Evolutionary conservation across 2,888 invertebrate genomes (phyloP).

Genomic region (Metellina segmentata): DNA sequence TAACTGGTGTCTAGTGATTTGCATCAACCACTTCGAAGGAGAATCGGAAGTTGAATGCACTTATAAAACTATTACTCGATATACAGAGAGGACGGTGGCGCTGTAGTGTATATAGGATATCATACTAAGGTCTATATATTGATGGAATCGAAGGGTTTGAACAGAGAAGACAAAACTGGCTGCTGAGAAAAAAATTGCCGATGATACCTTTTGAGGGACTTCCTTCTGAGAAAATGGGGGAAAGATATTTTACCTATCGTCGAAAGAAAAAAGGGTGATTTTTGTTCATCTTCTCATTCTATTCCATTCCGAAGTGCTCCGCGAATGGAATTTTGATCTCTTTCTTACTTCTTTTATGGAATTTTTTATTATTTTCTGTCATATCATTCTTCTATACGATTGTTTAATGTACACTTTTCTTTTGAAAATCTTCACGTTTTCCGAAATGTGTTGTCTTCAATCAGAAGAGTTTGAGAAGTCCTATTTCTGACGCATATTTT

Average conservation of each 20-base stretch:
- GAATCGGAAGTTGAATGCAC: too few relatives aligned
- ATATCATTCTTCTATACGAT: not conserved
- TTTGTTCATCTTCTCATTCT: not conserved
- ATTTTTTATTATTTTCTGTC: not conserved
- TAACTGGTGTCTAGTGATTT: too few relatives aligned
- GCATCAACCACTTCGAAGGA: too few relatives aligned
- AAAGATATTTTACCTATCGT: not conserved
- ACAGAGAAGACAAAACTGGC: not conserved
- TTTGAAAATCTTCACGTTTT: not conserved
- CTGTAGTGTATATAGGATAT: too few relatives aligned
- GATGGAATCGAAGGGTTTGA: not conserved
- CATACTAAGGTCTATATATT: too few relatives aligned
- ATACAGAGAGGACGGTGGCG: too few relatives aligned
- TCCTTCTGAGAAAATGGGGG: not conserved
- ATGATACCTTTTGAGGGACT: not conserved
- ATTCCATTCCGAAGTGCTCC: not conserved
- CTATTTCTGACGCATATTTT: not conserved
- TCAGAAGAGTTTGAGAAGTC: not conserved
- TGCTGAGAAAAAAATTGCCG: not conserved
- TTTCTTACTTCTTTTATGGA: not conserved
- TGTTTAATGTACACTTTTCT: not conserved
- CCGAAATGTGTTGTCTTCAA: not conserved
- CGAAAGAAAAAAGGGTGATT: not conserved
- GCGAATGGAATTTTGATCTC: constrained; percentile 33
- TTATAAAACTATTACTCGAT: too few relatives aligned